phyloP scores from a whole-genome alignment of 2,797 vertebrate genomes.

The Tinamus major region DNA sequence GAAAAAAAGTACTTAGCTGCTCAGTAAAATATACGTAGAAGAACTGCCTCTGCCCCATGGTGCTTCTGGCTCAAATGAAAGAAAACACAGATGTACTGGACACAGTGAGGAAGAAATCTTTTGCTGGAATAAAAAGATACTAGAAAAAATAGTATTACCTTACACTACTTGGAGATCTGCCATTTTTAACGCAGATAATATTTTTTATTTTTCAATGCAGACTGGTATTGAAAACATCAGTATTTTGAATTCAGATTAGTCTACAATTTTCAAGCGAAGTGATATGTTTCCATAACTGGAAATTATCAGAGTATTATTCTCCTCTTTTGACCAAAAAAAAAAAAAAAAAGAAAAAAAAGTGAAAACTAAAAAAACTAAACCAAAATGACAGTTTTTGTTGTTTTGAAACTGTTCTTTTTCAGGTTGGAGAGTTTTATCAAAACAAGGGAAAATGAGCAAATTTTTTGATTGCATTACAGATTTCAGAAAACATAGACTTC shows the following conservation, averaged over 20 bases:
- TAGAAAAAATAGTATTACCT: not conserved
- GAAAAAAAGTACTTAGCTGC: not conserved
- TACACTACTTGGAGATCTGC: not conserved
- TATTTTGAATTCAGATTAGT: not conserved
- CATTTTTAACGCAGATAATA: not conserved
- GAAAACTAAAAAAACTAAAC: not conserved
- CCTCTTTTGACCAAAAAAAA: not conserved
- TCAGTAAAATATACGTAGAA: constrained; percentile 16
- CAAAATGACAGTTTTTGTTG: not conserved
- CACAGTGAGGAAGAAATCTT: not conserved
- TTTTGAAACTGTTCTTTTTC: not conserved
- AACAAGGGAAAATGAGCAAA: not conserved
- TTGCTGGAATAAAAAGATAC: constrained; percentile 7
- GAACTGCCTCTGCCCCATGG: not conserved
- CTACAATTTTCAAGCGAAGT: not conserved
- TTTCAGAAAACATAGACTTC: constrained; percentile 12
- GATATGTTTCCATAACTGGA: accelerated
- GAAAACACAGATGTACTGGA: constrained; percentile 2
- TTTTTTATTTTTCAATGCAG: not conserved
- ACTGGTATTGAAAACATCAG: not conserved
- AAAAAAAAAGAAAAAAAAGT: not conserved
- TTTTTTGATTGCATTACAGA: not conserved
- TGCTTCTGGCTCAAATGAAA: constrained; percentile 23
- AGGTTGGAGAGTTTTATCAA: accelerated
- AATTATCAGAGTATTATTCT: not conserved